These are phyloP conservation scores for Charaxes varanes DNA, from an alignment of 1,140 invertebrate species.

Conservation along the genomic window DNA sequence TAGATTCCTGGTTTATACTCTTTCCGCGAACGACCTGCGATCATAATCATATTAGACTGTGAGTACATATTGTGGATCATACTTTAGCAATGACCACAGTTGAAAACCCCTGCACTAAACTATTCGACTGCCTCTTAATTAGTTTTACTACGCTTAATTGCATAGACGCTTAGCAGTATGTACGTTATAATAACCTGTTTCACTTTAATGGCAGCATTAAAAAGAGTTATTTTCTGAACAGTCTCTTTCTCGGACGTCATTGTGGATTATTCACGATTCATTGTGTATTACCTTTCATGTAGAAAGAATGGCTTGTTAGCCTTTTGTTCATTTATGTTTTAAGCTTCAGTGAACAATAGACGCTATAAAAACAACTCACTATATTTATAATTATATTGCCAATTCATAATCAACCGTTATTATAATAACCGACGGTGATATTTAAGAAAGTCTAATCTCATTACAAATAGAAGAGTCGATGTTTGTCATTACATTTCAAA, in stretches of 20 bases:
- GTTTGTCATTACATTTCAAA: no score
- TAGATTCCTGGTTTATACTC: no score
- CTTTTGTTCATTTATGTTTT: constrained; percentile 54
- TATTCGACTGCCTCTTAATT: constrained; percentile 37
- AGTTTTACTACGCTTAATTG: constrained; percentile 37
- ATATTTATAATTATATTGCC: constrained; percentile 5
- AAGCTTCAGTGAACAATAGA: constrained; percentile 26
- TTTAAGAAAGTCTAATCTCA: no score
- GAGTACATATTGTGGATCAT: no score
- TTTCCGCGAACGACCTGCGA: no score
- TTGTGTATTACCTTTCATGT: constrained; percentile 53
- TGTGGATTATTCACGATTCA: constrained; percentile 58
- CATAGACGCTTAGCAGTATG: constrained; percentile 19
- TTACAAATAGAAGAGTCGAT: no score
- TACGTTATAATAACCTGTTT: constrained; percentile 44
- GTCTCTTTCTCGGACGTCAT: constrained; percentile 44
- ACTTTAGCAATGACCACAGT: no score
- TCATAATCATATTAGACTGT: no score
- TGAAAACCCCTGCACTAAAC: constrained; percentile 26
- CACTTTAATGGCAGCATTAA: constrained; percentile 31
- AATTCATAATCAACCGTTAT: background rate
- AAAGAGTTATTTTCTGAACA: constrained; percentile 19
- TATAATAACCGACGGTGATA: no score
- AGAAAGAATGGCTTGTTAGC: constrained; percentile 51
- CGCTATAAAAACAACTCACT: constrained; percentile 4